Conservation (phyloP, 2,888 invertebrate genomes). For the Sthenelais limicola region DNA sequence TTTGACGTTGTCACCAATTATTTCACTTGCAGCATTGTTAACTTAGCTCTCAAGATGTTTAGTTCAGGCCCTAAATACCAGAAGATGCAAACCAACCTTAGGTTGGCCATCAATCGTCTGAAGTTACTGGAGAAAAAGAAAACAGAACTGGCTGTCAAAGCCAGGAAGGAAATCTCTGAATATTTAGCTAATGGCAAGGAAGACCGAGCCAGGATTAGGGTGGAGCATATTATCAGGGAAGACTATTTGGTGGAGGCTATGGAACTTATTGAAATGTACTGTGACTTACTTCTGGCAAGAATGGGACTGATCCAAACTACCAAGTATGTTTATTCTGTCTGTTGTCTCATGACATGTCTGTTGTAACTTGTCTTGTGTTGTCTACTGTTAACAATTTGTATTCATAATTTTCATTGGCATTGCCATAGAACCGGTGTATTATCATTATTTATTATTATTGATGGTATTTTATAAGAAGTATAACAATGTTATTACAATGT, state of each 20-base stretch:
- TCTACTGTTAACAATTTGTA: too few species aligned
- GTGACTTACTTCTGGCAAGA: slow-evolving; percentile 94
- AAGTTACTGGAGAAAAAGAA: slow-evolving; percentile 93
- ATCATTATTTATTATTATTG: background rate
- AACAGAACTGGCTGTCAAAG: slow-evolving; percentile 95
- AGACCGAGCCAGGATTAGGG: slow-evolving; percentile 90
- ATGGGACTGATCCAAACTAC: slow-evolving; percentile 87
- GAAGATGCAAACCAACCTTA: slow-evolving; percentile 95
- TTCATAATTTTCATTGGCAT: too few species aligned
- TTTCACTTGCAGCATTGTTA: background rate
- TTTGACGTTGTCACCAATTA: background rate
- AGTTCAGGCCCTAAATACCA: slow-evolving; percentile 50
- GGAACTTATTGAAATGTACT: slow-evolving; percentile 99
- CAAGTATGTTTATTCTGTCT: slow-evolving; percentile 60
- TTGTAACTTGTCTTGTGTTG: too few species aligned
- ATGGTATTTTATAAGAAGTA: background rate
- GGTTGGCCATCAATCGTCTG: slow-evolving; percentile 86
- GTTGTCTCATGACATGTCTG: background rate
- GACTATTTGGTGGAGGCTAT: slow-evolving; percentile 99
- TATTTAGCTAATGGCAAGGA: slow-evolving; percentile 77
- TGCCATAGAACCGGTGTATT: too few species aligned
- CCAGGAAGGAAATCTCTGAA: slow-evolving; percentile 97
- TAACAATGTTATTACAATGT: too few species aligned
- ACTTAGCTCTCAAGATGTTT: slow-evolving; percentile 48
- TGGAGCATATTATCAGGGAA: slow-evolving; percentile 98